Percentiles rank a stretch among this genome's conserved stretches.
phyloP scores from a whole-genome alignment of 2,888 invertebrate genomes.

The Scaeva pyrastri region DNA sequence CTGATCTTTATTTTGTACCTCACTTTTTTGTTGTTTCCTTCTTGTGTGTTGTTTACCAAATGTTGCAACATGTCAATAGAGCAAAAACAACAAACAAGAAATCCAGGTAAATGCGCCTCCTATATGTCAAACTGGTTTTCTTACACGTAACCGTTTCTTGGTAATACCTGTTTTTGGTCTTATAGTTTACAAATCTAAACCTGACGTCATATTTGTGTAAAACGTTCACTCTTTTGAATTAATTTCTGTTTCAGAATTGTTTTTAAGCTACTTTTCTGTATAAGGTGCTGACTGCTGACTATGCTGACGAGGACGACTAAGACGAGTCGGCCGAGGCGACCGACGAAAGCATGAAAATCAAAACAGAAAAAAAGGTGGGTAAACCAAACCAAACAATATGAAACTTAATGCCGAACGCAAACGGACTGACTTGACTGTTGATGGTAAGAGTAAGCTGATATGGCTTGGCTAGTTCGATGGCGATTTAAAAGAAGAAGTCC shows the following conservation, averaged over 20 bases:
- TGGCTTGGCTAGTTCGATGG: constrained; percentile 18
- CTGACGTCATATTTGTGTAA: constrained; percentile 69
- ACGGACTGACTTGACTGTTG: constrained; percentile 20
- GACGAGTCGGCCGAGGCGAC: no score
- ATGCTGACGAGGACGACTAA: not conserved
- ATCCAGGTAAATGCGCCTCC: constrained; percentile 40
- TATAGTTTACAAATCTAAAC: constrained; percentile 23
- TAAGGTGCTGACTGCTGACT: constrained; percentile 27
- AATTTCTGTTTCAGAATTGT: constrained; percentile 69
- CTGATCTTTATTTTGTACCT: constrained; percentile 19
- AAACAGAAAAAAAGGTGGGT: constrained; percentile 37
- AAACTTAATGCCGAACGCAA: constrained; percentile 45
- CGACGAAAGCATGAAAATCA: constrained; percentile 51
- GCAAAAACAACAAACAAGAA: constrained; percentile 28
- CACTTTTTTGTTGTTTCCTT: not conserved
- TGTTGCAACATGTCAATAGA: constrained; percentile 53
- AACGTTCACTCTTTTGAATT: constrained; percentile 72
- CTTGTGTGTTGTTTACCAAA: constrained; percentile 63
- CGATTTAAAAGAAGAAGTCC: constrained; percentile 7
- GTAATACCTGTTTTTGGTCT: constrained; percentile 54
- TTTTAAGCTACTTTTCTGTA: constrained; percentile 33
- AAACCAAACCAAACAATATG: constrained; percentile 54
- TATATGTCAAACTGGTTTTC: constrained; percentile 52
- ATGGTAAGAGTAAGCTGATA: not conserved
- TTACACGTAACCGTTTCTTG: constrained; percentile 57